Base-by-base conservation (phyloP, 2,888 invertebrate species). In the Micoletzkya japonica region DNA sequence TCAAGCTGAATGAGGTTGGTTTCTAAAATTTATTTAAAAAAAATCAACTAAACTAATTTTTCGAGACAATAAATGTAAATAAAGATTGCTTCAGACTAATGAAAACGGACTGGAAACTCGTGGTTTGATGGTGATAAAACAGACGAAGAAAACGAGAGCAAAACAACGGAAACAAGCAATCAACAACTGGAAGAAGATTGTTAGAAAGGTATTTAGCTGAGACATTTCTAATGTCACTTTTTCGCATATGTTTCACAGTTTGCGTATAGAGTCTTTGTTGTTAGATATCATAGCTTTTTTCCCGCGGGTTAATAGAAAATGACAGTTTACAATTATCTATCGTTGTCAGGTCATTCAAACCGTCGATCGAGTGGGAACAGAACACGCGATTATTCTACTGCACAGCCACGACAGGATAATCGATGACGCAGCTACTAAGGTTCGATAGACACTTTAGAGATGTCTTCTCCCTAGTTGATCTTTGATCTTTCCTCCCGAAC, bases 41-140 rank as follows among this genome's bases (percentile, higher is more conserved):
- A 26, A n/a, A 64, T 20, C 14, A 52, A 32, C 14, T 10, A 17
- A 10, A 14, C 28, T 17, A 17, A 50, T 28, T 39, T n/a, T 17
- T 26, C 34, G 36, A 36, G 64, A 6, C 58, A 72, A 72, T 73
- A 73, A n/a, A n/a, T n/a, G n/a, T n/a, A n/a, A n/a, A n/a, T n/a
- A n/a, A n/a, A n/a, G n/a, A n/a, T n/a, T n/a, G n/a, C n/a, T n/a
- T 58, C 63, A 71, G 37, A 70, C 72, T 44, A 71, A 72, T 26
- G 78, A 76, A 60, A 75, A 71, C 7, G 70, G 60, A 54, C n/a
- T 52, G 56, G 70, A 70, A 86, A 91, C 92, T 79, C 89, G 95
- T 52, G 97, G 95, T 0, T 93, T 98, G 2, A 94, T 98, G 92
- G 94, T 97, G 69, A 98, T 98, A 86, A 98, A 97, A 88, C 92